A percentile compares a stretch with the other conserved stretches of the same genome.
These are phyloP conservation scores for Muscicapa adusta DNA, from an alignment of 2,113 vertebrate genomes.

Conservation along the genomic window DNA sequence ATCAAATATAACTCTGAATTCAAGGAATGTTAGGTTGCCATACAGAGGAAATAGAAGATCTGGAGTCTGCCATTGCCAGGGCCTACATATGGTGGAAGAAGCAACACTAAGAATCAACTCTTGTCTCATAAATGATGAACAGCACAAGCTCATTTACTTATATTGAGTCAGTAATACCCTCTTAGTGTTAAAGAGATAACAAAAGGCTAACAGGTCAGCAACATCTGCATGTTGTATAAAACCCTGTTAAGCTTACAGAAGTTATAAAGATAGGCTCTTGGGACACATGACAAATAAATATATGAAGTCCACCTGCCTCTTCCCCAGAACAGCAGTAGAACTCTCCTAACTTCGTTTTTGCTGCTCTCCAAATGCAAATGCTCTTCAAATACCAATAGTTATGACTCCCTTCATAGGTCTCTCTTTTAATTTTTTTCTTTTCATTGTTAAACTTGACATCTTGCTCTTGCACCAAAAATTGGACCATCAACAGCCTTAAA, in stretches of 20 bases:
- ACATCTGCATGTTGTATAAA: neutral
- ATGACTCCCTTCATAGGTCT: neutral
- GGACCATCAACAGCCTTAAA: neutral
- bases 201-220: neutral
- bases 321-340: neutral
- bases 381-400: neutral
- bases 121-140: neutral
- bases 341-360: neutral
- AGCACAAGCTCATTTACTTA: neutral
- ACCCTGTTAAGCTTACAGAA: neutral
- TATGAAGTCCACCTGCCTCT: neutral
- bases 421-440: neutral
- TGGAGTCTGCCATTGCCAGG: fast-evolving
- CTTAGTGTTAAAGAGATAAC: neutral
- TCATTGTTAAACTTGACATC: neutral
- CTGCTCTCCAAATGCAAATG: neutral
- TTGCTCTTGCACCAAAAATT: neutral
- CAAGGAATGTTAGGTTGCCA: neutral
- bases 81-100: neutral
- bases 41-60: neutral
- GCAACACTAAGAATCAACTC: neutral
- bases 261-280: neutral
- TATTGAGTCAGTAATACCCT: neutral
- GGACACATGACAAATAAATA: neutral
- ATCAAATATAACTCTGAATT: neutral